Base-by-base conservation (phyloP, 2,888 invertebrate genomes). In the Pheosia gnoma region DNA sequence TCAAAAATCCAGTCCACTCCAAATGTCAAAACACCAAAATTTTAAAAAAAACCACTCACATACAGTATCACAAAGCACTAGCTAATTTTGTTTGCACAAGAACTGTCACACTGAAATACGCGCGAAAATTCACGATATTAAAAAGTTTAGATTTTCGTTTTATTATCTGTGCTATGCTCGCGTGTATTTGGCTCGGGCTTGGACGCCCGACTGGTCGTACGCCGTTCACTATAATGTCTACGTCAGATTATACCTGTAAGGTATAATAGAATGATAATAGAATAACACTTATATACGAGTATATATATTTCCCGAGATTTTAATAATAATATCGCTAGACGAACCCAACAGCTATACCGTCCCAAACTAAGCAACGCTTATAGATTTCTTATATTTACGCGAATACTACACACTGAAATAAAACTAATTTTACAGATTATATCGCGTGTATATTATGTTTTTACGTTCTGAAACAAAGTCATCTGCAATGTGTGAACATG, bases 141-240 rank as follows among this genome's bases (percentile, higher is more conserved):
- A 25, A 51, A 51, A 47, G n/a, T 54, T 58, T 60, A 25, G 62
- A 63, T 71, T 72, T 70, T 67, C 65, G 67, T 66, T 65, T 57
- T 59, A 60, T 61, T n/a, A 60, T 58, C 57, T 36, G 41, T 61
- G 64, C 66, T 65, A 45, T 59, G 39, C 59, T 68, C 67, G 72
- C 80, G 79, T 81, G 63, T 60, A 61, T 65, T 63, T 78, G 66
- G 77, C 68, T 68, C 82, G 82, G 81, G 80, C 82, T 68, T 65
- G 62, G 43, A 5, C 47, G 78, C 79, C 81, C 82, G 81, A 83
- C 82, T 82, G 81, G 72, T 57, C 58, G 57, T 58, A 62, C 55
- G 63, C 64, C 73, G 64, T 58, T 71, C 70, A 70, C 68, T 51
- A 7, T 25, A 47, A 3, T 9, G 6, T 5, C n/a, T n/a, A 11